Conservation (phyloP, 2,113 vertebrate species). For the Siphamia tubifer region DNA sequence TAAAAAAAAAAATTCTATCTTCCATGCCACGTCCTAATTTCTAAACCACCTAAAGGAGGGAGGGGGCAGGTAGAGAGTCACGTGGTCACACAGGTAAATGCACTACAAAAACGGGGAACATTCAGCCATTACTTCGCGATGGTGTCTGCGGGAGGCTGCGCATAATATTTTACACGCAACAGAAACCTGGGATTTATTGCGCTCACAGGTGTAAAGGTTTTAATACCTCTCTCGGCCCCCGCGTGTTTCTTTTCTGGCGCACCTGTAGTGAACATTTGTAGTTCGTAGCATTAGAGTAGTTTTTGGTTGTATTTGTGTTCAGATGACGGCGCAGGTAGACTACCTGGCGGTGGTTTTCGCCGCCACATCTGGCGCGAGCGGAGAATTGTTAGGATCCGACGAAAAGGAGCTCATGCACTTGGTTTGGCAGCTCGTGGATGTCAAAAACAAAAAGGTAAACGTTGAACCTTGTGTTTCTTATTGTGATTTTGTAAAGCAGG, state of each 20-base stretch:
- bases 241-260: background rate
- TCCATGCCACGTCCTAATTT: conserved; percentile 84
- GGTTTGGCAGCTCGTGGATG: conserved; percentile 92
- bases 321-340: conserved; percentile 93
- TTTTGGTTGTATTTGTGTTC: conserved; percentile 40
- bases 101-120: conserved; percentile 68
- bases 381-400: conserved; percentile 90
- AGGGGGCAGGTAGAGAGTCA: conserved; percentile 90
- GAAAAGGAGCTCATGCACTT: conserved; percentile 91
- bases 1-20: background rate
- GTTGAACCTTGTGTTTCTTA: background rate
- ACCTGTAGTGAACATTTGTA: conserved; percentile 1
- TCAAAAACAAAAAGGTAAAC: conserved; percentile 92
- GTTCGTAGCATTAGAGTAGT: conserved; percentile 38
- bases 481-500: background rate
- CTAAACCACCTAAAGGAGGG: conserved; percentile 77
- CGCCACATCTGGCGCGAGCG: conserved; percentile 89
- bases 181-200: conserved; percentile 66
- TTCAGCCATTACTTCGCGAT: conserved; percentile 89
- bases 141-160: conserved; percentile 76
- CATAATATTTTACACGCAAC: conserved; percentile 64
- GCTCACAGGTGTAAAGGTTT: conserved; percentile 68
- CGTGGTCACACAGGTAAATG: conserved; percentile 86
- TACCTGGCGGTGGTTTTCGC: conserved; percentile 93
- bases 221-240: conserved; percentile 22